phyloP scores from a whole-genome alignment of 1,140 invertebrate genomes.

The Drosophila baimaii region DNA sequence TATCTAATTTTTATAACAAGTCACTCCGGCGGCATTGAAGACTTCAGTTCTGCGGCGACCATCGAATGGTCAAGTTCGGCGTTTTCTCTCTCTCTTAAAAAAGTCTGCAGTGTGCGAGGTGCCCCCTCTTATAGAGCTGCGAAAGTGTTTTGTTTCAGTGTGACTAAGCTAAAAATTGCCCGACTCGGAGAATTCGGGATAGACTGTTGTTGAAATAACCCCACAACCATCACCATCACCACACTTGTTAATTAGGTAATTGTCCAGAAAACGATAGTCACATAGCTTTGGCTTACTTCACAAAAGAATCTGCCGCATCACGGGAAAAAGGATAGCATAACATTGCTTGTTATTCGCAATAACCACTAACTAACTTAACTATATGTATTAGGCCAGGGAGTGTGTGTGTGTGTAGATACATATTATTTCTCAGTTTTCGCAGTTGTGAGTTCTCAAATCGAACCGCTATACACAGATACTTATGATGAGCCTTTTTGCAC shows the following conservation, averaged over 20 bases:
- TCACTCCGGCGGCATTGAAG: conserved; percentile 57
- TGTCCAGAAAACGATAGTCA: conserved; percentile 26
- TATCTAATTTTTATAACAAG: conserved; percentile 80
- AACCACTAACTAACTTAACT: conserved; percentile 14
- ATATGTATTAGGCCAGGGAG: not conserved
- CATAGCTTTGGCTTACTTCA: conserved; percentile 2
- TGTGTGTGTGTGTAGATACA: conserved; percentile 12
- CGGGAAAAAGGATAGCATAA: conserved; percentile 2
- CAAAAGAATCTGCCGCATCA: conserved; percentile 10
- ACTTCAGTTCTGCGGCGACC: conserved; percentile 76
- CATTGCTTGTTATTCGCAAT: conserved; percentile 20
- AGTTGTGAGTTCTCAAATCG: conserved; percentile 26
- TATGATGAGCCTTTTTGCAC: conserved; percentile 55
- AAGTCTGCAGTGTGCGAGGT: conserved; percentile 7
- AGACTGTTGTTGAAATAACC: conserved; percentile 17
- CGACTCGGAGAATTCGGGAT: conserved; percentile 17
- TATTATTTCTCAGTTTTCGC: conserved; percentile 1
- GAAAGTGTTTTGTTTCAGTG: conserved; percentile 43
- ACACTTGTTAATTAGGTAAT: conserved; percentile 48
- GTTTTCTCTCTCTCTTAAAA: conserved; percentile 33
- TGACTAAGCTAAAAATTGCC: conserved; percentile 35
- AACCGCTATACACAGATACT: conserved; percentile 47
- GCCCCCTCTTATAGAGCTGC: conserved; percentile 1
- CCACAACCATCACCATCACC: too few species aligned
- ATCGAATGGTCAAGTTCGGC: conserved; percentile 72